Conservation (phyloP, 2,113 vertebrate species). For the Rhinogobius similis region DNA sequence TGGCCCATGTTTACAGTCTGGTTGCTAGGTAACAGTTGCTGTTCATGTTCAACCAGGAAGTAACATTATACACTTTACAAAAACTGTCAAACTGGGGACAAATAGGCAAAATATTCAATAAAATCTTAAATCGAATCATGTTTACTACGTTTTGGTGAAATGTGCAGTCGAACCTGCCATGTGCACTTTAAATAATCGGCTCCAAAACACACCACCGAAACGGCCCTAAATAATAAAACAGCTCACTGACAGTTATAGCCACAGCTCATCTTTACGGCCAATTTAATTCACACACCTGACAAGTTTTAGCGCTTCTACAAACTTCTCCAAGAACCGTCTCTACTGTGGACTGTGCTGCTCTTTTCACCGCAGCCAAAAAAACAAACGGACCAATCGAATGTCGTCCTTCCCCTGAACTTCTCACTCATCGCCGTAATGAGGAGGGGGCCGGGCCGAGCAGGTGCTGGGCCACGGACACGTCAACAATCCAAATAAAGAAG, state of each 20-base stretch:
- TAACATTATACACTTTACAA: no score
- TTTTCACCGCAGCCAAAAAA: no score
- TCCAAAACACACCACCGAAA: not conserved
- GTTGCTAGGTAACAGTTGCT: no score
- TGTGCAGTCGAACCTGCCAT: no score
- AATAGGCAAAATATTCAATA: no score
- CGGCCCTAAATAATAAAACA: conserved; percentile 7
- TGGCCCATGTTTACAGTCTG: no score
- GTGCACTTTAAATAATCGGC: no score
- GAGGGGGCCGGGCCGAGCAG: conserved; percentile 69
- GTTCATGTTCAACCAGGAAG: no score
- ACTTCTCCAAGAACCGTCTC: no score
- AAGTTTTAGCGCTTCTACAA: conserved; percentile 5
- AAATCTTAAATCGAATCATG: no score
- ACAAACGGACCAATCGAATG: conserved; percentile 56
- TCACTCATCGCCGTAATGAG: conserved; percentile 74
- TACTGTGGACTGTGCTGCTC: not conserved
- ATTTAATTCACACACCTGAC: not conserved
- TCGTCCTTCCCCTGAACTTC: conserved; percentile 60
- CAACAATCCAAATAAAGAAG: conserved; percentile 53
- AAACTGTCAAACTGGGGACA: no score
- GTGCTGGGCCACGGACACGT: conserved; percentile 65
- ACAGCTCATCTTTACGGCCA: not conserved
- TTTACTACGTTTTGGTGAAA: no score
- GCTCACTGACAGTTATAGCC: not conserved